Conservation (phyloP, 1,140 invertebrate species). For the Zelostemma sp. region DNA sequence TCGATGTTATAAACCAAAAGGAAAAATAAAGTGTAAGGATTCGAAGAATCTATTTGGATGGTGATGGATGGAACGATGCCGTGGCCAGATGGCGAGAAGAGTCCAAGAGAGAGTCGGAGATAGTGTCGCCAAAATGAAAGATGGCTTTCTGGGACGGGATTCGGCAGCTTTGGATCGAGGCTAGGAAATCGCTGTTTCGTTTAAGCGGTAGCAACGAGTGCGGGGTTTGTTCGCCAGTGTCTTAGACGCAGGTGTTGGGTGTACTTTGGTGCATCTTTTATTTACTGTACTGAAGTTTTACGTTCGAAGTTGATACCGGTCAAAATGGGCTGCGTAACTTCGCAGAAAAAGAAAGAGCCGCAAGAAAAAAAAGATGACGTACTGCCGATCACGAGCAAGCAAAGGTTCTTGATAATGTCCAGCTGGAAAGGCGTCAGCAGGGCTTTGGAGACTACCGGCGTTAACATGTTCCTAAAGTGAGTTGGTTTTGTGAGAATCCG, state of each 20-base stretch:
- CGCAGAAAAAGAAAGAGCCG: slow-evolving; percentile 65
- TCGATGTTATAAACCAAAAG: too few species aligned
- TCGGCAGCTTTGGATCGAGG: background rate
- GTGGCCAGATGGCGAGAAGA: background rate
- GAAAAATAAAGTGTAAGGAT: background rate
- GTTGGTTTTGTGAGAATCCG: slow-evolving; percentile 55
- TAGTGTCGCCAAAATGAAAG: background rate
- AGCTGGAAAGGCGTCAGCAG: slow-evolving; percentile 91
- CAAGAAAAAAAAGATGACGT: slow-evolving; percentile 75
- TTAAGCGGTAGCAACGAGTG: background rate
- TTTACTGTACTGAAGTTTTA: background rate
- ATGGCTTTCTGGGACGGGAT: background rate
- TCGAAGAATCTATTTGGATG: background rate
- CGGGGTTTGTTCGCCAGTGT: background rate
- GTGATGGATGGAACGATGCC: background rate
- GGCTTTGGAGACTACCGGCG: slow-evolving; percentile 88
- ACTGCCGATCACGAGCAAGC: slow-evolving; percentile 85
- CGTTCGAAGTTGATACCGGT: background rate
- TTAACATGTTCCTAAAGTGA: slow-evolving; percentile 93
- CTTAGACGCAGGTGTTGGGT: background rate
- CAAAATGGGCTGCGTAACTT: slow-evolving; percentile 80
- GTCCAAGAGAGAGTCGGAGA: background rate
- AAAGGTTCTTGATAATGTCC: slow-evolving; percentile 88
- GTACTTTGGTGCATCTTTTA: background rate
- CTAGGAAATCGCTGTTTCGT: background rate